Evolutionary conservation across 2,797 vertebrate species (phyloP), one percentile per base, ranked within the genome.

Genomic region (Anas georgica): DNA sequence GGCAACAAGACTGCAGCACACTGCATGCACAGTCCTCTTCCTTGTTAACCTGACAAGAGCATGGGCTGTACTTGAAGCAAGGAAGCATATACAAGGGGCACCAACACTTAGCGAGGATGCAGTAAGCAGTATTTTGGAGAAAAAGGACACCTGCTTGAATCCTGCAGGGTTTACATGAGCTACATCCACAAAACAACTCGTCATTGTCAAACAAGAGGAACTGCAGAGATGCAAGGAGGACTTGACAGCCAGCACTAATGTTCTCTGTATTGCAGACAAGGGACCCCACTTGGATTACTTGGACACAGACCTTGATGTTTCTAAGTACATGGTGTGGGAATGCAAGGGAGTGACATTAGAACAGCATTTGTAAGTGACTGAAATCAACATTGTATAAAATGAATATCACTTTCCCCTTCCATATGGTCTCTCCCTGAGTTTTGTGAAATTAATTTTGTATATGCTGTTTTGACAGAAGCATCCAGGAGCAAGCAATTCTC

Each of bases 341-440:
- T 55, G 63, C 70, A 88, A 62, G 28, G 66, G 77, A 90, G n/a
- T 72, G 56, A 81, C 69, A 90, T 70, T 54, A 21, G 58, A 91
- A 77, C 64, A 87, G 33, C 55, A 35, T 4, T 28, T 83, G 79
- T 35, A 62, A 89, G 69, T 26, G 80, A 86, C 74, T 75, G 66
- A 91, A 91, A 88, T 83, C 25, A 82, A 50, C 14, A 64, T 75
- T 73, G 35, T 83, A 64, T 78, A 83, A 93, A 93, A 86, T 68
- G 91, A 93, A 78, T 68, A 86, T 2, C 41, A 43, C 68, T 93
- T 86, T n/a, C n/a, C 33, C 13, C 35, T 93, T 82, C 93, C 91
- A 94, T 79, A 73, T 54, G 59, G 83, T 69, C 18, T 79, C 63
- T 55, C 10, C 7, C 10, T 21, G 50, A 86, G 67, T 62, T 88